Conservation (phyloP, 2,888 invertebrate species). For the Hyposoter dolosus region DNA sequence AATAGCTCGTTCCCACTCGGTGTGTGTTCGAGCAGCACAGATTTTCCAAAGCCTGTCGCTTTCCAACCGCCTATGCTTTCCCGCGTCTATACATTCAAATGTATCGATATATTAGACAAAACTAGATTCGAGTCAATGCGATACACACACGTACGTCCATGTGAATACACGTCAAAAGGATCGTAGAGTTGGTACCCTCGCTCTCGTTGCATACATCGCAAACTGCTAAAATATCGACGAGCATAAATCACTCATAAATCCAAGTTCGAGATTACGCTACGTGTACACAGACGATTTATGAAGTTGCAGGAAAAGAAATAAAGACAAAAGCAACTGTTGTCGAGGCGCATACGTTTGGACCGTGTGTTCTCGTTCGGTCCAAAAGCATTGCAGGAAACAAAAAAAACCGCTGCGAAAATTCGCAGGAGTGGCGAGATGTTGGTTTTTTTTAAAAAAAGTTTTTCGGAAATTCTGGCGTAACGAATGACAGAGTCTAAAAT, state of each 20-base stretch:
- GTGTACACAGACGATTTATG: conserved; percentile 45
- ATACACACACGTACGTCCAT: neutral
- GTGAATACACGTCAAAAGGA: neutral
- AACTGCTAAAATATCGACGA: conserved; percentile 54
- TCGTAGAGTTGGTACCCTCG: neutral
- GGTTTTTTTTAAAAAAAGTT: neutral
- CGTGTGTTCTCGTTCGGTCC: neutral
- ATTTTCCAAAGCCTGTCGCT: conserved; percentile 16
- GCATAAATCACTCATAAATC: conserved; percentile 57
- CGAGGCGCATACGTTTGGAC: neutral
- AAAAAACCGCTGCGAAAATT: neutral
- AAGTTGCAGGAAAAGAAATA: conserved; percentile 33
- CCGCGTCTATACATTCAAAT: neutral
- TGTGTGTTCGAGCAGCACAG: conserved; percentile 19
- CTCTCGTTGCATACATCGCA: neutral
- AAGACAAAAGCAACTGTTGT: conserved; percentile 26
- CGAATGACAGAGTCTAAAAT: neutral
- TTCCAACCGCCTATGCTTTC: conserved; percentile 9
- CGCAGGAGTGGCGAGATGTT: neutral
- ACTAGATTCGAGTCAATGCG: conserved; percentile 13
- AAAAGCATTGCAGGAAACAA: neutral
- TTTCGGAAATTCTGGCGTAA: neutral
- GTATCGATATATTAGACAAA: conserved; percentile 10
- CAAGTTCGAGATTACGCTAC: conserved; percentile 60
- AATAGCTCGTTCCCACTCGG: conserved; percentile 41